Evolutionary conservation across 2,113 vertebrate species (phyloP).

Genomic region (Uria lomvia): DNA sequence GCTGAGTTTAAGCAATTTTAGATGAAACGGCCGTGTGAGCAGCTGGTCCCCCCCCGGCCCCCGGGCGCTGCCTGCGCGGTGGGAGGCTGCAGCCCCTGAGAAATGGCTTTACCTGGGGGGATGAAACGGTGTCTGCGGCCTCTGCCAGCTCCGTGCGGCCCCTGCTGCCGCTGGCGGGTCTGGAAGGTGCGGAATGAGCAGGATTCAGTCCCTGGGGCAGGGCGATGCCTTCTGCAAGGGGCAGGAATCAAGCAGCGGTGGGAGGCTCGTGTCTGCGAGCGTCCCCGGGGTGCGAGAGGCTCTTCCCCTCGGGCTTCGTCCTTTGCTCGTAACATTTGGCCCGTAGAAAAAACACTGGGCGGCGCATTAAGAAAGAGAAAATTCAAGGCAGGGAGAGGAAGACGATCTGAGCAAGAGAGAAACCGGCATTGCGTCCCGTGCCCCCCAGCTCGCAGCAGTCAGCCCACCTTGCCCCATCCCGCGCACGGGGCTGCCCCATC

Average conservation of each 20-base stretch:
- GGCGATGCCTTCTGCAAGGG: neutral
- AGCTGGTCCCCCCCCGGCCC: neutral
- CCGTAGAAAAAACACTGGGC: rapidly evolving
- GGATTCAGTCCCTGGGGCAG: neutral
- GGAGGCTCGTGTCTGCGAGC: neutral
- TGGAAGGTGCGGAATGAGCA: rapidly evolving
- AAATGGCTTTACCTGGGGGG: neutral
- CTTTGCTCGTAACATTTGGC: rapidly evolving
- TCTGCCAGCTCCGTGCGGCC: neutral
- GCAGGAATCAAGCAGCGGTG: neutral
- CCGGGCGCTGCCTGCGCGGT: neutral
- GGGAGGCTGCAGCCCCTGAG: neutral
- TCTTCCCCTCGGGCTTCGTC: neutral
- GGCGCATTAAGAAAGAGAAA: neutral
- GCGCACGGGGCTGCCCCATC: rapidly evolving
- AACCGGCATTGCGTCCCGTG: rapidly evolving
- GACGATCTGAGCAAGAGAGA: neutral
- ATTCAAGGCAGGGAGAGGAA: neutral
- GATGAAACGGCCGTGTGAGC: neutral
- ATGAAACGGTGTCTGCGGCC: rapidly evolving
- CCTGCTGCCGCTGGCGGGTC: rapidly evolving
- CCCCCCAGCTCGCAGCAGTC: rapidly evolving
- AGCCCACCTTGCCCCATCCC: neutral
- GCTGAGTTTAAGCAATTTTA: neutral
- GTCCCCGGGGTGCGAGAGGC: neutral